Base-by-base conservation (phyloP, 2,797 vertebrate genomes). In the Chrosomus eos region DNA sequence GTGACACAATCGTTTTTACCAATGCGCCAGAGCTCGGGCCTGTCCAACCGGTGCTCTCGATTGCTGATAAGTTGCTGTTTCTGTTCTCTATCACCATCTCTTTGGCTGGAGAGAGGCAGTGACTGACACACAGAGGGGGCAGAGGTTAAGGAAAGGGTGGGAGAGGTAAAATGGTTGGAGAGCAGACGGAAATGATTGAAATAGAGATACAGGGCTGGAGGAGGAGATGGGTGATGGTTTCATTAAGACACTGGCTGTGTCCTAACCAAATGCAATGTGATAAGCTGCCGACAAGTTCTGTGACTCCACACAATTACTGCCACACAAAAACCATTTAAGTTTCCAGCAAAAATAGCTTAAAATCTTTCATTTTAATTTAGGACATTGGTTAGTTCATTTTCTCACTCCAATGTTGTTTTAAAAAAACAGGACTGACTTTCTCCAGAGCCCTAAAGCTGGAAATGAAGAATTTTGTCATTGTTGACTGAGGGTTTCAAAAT, bases 1-100 rank as follows among this genome's bases (percentile, higher is more conserved):
- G 26, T 58, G 72, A 68, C 82, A 85, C 85, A 85, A 85, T 87
- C 68, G 33, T 66, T 77, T 74, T 55, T 60, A 79, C 60, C 72
- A 51, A 51, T 62, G 75, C 68, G 5, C 36, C 28, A 70, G 45
- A 4, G 3, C 51, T 26, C 7, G 2, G 71, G 70, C 43, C 62
- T 45, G 48, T 58, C 19, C 62, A 76, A 40, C 23, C 31, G 48
- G 11, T 19, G 2, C 48, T 58, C 62, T n/a, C n/a, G 4, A 26
- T 68, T 16, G 5, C 45, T 3, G 64, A 83, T 83, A 83, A 77
- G 36, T n/a, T n/a, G 73, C 7, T 36, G 13, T 64, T 75, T 83
- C 31, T 83, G 81, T 83, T 70, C 38, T 5, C 64, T 83, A 83
- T 83, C 73, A 10, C 33, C 40, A 53, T 53, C 60, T 55, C 23